Base-by-base conservation (phyloP, 23 tunicate species). In the Diplosoma virens region DNA sequence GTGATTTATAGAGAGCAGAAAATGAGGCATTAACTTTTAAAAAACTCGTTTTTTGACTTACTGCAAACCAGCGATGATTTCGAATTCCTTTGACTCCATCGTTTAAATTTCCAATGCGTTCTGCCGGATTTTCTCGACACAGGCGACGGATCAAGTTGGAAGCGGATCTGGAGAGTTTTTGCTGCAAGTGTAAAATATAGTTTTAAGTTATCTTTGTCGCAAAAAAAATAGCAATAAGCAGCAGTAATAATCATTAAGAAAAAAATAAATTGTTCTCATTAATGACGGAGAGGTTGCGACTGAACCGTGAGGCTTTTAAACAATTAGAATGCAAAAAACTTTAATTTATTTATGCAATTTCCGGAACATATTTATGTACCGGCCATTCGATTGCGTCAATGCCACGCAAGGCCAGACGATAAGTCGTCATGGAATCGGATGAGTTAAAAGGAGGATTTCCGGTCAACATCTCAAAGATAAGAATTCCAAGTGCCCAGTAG, bases 371-470 rank as follows among this genome's bases (percentile, higher is more conserved):
- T n/a, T n/a, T n/a, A n/a, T n/a, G n/a, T 55, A 89, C 96, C 81
- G 96, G 89, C 85, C 87, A 83, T 9, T 83, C 80, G 27, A 89
- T 80, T 16, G 82, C 76, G 26, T 78, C 96, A 58, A 89, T 83
- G 71, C 96, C 96, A 9, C 70, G 81, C 32, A 66, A 55, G 0
- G 80, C 84, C 63, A 55, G 25, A 33, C 79, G 31, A 48, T 94
- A 94, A 2, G 76, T 80, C 35, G 79, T 79, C 79, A 74, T 67
- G 1, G 78, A 86, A 36, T 75, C 76, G 18, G 79, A 36, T 24
- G 95, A 82, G 46, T 73, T 83, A 58, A 88, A 94, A 2, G 98
- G 98, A 46, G 95, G 95, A 48, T 70, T 73, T 21, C 98, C 98
- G 23, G 86, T 77, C 46, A 94, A 48, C 72, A 94, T 77, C 79